phyloP scores from a whole-genome alignment of 2,888 invertebrate genomes.

The Caenorhabditis drosophilae region DNA sequence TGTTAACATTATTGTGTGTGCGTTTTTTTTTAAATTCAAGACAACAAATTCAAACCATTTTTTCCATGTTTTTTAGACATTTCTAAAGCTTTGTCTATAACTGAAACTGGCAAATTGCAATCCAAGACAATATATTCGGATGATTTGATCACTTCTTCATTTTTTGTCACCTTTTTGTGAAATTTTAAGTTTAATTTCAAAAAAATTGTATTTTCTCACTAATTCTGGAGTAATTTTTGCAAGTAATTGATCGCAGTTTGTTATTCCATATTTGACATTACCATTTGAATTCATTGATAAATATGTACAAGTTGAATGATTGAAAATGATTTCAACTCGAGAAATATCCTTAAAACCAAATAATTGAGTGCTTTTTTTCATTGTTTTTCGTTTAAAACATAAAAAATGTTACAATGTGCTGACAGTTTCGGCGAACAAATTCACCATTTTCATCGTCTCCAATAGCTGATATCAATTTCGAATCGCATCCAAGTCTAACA shows the following conservation, averaged over 20 bases:
- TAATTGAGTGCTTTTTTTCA: slow-evolving; percentile 1
- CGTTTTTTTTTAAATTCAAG: neutral
- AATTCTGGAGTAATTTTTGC: slow-evolving; percentile 44
- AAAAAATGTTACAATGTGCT: slow-evolving; percentile 30
- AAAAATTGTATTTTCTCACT: slow-evolving; percentile 36
- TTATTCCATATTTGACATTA: slow-evolving; percentile 53
- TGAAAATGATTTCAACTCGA: slow-evolving; percentile 15
- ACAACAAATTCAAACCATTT: slow-evolving; percentile 24
- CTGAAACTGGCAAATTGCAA: slow-evolving; percentile 79
- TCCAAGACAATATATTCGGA: slow-evolving; percentile 84
- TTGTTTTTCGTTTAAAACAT: neutral
- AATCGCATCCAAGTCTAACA: slow-evolving; percentile 45
- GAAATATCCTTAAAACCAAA: slow-evolving; percentile 39
- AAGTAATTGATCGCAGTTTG: slow-evolving; percentile 47
- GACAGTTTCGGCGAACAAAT: slow-evolving; percentile 34
- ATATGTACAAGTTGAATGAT: slow-evolving; percentile 54
- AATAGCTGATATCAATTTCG: slow-evolving; percentile 78
- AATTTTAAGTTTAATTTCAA: neutral
- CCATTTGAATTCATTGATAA: slow-evolving; percentile 54
- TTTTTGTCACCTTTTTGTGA: slow-evolving; percentile 74
- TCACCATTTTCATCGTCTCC: slow-evolving; percentile 76
- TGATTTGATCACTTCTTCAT: slow-evolving; percentile 74
- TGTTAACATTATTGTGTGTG: neutral
- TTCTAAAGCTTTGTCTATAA: slow-evolving; percentile 73
- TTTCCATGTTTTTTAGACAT: slow-evolving; percentile 42